Base-by-base conservation (phyloP, 2,888 invertebrate genomes). In the Orthosia incerta region DNA sequence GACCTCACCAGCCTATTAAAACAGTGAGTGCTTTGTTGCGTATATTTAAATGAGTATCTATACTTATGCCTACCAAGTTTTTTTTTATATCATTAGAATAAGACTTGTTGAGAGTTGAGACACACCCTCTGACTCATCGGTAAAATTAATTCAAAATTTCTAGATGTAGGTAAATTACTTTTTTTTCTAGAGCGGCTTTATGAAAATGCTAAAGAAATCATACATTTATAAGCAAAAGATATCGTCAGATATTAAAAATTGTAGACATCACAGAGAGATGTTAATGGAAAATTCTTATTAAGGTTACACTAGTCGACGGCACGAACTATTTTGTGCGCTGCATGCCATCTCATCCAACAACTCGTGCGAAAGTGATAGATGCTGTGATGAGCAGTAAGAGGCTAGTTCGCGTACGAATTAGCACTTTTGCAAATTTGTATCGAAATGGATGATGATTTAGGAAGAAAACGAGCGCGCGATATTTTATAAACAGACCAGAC, bases 1-100 rank as follows among this genome's bases (percentile, higher is more conserved):
- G 62, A 77, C 62, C 57, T 74, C 20, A 63, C 13, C 16, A 70
- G 16, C n/a, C n/a, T 61, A 26, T 23, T 57, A 56, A 67, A 51
- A 12, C 31, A 55, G 23, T 46, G 26, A 62, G 46, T 67, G 50
- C 53, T 80, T 59, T 18, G 55, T 80, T 60, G 45, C 45, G 45
- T 68, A 50, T 66, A 61, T 65, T 73, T 18, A n/a, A 57, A 48
- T 63, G 13, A 5, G 46, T 45, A 53, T 59, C n/a, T 11, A 4
- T 59, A n/a, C n/a, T n/a, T n/a, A 31, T 9, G 1, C 7, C 11
- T 59, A 18, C n/a, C 45, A 3, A 26, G 4, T 55, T 48, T 48
- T 65, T 56, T 48, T 39, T 45, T 48, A 45, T 46, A 13, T 46
- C 7, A 59, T 79, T 79, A 46, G 18, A 50, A 72, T 50, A 31